Conservation (phyloP, 1,140 invertebrate species). For the Portunus trituberculatus region DNA sequence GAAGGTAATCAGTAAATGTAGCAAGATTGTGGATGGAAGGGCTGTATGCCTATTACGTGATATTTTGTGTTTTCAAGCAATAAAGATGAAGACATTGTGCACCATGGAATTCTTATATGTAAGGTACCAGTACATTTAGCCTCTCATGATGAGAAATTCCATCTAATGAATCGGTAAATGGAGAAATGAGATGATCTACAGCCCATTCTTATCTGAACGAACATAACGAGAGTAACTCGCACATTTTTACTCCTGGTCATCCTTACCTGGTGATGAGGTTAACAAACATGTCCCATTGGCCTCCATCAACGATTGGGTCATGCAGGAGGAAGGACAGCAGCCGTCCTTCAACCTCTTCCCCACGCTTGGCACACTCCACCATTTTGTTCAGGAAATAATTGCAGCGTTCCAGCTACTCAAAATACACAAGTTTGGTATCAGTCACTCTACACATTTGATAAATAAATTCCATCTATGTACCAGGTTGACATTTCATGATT, state of each 20-base stretch:
- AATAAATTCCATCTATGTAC: no score
- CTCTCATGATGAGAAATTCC: no score
- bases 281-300: slow-evolving; percentile 95
- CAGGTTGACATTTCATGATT: no score
- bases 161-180: no score
- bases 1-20: no score
- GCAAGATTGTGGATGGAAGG: no score
- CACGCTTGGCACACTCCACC: slow-evolving; percentile 87
- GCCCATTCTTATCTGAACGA: neutral
- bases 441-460: no score
- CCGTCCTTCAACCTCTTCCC: slow-evolving; percentile 84
- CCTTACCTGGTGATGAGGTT: slow-evolving; percentile 88
- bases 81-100: no score
- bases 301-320: slow-evolving; percentile 91
- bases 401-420: slow-evolving; percentile 87
- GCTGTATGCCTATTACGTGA: no score
- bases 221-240: neutral
- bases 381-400: slow-evolving; percentile 93
- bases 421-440: neutral
- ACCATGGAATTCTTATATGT: no score
- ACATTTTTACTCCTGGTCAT: neutral
- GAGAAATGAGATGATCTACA: neutral
- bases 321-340: slow-evolving; percentile 81
- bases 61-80: no score
- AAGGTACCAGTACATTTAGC: no score